These are phyloP conservation scores for Chloroclysta siterata DNA, from an alignment of 2,888 invertebrate species.

Conservation along the genomic window DNA sequence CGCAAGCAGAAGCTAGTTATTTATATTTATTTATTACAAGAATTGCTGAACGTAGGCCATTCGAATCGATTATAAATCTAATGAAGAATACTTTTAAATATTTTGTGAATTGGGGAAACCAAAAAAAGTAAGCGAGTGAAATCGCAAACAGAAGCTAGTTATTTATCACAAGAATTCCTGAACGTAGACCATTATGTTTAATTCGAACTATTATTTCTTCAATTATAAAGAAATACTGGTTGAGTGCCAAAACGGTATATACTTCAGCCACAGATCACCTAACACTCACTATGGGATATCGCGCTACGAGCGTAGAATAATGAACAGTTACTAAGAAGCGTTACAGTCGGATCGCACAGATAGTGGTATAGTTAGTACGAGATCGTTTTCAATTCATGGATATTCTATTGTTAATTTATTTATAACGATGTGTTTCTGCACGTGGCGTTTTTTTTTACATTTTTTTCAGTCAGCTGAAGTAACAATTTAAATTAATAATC, in stretches of 20 bases:
- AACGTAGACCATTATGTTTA: conserved; percentile 14
- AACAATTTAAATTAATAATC: not conserved
- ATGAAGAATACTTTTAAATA: too few species aligned
- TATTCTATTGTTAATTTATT: conserved; percentile 17
- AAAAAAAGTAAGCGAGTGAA: too few species aligned
- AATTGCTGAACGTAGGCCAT: conserved; percentile 18
- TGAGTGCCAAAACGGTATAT: conserved; percentile 26
- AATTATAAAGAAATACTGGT: conserved; percentile 27
- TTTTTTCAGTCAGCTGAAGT: not conserved
- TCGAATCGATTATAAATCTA: too few species aligned
- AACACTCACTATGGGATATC: conserved; percentile 3
- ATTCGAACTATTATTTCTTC: conserved; percentile 21
- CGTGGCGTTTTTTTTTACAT: conserved; percentile 1
- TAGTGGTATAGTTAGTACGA: not conserved
- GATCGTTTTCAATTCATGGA: conserved; percentile 3
- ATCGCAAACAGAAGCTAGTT: too few species aligned
- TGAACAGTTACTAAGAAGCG: conserved; percentile 6
- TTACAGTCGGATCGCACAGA: not conserved
- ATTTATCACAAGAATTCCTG: conserved; percentile 16
- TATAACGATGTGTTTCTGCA: conserved; percentile 8
- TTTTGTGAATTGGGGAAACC: too few species aligned
- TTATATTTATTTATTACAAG: too few species aligned
- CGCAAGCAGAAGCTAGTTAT: too few species aligned
- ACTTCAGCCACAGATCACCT: not conserved
- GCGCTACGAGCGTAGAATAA: not conserved